Conservation (phyloP, 2,797 vertebrate species). For the Diplodus puntazzo region DNA sequence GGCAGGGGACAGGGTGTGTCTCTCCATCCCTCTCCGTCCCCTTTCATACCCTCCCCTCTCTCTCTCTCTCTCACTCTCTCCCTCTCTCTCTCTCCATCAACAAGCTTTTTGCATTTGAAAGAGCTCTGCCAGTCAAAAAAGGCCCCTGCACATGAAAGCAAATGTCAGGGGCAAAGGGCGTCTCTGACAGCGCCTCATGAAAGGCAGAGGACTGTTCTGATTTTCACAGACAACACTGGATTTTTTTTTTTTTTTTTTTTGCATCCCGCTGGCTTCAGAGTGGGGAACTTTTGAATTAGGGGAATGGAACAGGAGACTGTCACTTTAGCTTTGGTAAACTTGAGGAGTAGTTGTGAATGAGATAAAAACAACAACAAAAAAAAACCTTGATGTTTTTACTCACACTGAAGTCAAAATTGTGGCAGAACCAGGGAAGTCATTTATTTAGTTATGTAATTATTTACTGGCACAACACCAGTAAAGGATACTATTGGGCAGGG, state of each 20-base stretch:
- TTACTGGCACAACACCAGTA: background rate
- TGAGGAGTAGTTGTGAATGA: background rate
- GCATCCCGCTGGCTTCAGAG: background rate
- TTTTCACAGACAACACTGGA: background rate
- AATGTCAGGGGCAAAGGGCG: constrained; percentile 79
- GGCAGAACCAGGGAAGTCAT: background rate
- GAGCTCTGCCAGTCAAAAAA: constrained; percentile 28
- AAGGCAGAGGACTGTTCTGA: constrained; percentile 14
- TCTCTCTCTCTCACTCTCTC: constrained; percentile 8
- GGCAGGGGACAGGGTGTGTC: constrained; percentile 30
- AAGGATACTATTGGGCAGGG: too few relatives aligned
- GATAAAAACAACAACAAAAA: too few relatives aligned
- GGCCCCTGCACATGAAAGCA: constrained; percentile 70
- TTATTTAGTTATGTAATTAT: background rate
- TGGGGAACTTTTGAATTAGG: background rate
- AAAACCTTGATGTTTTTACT: background rate
- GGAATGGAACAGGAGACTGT: background rate
- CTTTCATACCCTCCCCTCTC: constrained; percentile 19
- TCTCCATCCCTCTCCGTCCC: background rate
- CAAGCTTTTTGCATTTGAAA: constrained; percentile 79
- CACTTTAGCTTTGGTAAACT: background rate
- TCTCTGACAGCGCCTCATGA: constrained; percentile 64
- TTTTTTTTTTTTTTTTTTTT: background rate
- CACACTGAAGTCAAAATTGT: background rate
- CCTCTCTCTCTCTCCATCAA: constrained; percentile 3